phyloP scores from a whole-genome alignment of 2,888 invertebrate species.

The Hedychridium roseum region DNA sequence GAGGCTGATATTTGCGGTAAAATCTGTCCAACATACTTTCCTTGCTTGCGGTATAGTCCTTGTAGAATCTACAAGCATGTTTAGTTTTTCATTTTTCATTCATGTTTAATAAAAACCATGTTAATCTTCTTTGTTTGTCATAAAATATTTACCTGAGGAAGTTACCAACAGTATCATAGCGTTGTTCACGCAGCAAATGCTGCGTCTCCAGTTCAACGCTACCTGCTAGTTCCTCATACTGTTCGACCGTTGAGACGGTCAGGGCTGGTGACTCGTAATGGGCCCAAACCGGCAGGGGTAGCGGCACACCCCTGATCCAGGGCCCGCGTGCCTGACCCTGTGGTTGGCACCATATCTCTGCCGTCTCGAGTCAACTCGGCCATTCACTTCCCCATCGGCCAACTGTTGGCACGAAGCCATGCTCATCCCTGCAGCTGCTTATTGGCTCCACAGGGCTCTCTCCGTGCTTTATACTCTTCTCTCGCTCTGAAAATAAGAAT shows the following conservation, averaged over 20 bases:
- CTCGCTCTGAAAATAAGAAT: slow-evolving; percentile 57
- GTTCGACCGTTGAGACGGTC: slow-evolving; percentile 67
- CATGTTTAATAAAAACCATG: too few relatives aligned
- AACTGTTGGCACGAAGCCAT: slow-evolving; percentile 78
- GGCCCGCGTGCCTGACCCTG: slow-evolving; percentile 62
- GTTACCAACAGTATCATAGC: slow-evolving; percentile 90
- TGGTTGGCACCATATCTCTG: slow-evolving; percentile 66
- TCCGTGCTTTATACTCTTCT: slow-evolving; percentile 62
- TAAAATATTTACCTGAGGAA: slow-evolving; percentile 71
- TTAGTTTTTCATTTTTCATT: too few relatives aligned
- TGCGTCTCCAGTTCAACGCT: slow-evolving; percentile 83
- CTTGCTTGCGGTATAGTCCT: slow-evolving; percentile 68
- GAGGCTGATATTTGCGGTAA: slow-evolving; percentile 80
- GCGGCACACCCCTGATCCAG: slow-evolving; percentile 76
- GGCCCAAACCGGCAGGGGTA: slow-evolving; percentile 82
- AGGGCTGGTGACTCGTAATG: slow-evolving; percentile 66
- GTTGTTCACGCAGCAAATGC: slow-evolving; percentile 81
- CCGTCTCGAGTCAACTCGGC: slow-evolving; percentile 95
- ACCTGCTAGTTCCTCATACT: slow-evolving; percentile 82
- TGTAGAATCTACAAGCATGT: slow-evolving; percentile 71
- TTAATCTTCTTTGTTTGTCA: too few relatives aligned
- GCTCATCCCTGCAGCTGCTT: slow-evolving; percentile 68
- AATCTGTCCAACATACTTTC: slow-evolving; percentile 75
- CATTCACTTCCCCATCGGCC: slow-evolving; percentile 93
- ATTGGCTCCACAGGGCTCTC: slow-evolving; percentile 66